Base-by-base conservation (phyloP, 2,888 invertebrate species). In the Gordius sp. region DNA sequence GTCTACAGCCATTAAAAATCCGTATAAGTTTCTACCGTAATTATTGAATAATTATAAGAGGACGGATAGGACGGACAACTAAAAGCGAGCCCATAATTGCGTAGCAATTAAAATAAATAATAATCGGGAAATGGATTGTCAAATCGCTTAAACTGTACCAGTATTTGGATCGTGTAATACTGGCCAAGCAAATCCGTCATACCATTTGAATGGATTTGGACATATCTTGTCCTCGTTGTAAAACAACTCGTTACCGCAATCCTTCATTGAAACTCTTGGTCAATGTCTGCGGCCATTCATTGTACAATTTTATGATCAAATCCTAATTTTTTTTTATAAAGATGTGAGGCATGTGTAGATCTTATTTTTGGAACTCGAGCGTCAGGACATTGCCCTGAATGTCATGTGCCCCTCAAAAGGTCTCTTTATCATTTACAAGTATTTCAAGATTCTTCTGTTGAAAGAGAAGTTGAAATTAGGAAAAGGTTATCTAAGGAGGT, bases 251-350 rank as follows among this genome's bases (percentile, higher is more conserved):
- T 72, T 91, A 89, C 68, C 77, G 89, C 69, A 93, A 93, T 73
- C 91, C 91, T 33, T 82, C 84, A 0, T 71, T 97, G 58, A 87
- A 87, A 68, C 76, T 97, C 74, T 81, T 93, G 83, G 91, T 93
- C 60, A 97, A 97, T 69, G 79, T 85, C 58, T 97, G 97, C 71
- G 93, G 93, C 28, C 97, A 97, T 73, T 82, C 86, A 41, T 73
- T 97, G 47, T 47, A 33, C 8, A 33, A 33, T n/a, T 33, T 33
- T 33, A 33, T 33, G n/a, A 13, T 33, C 39, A 13, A 13, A 13
- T 33, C 8, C n/a, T 33, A 13, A 33, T 33, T 33, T 33, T 33
- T 33, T 13, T 33, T 33, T 33, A 33, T n/a, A 47, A 18, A 47
- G 47, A 64, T 97, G 97, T 72, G 89, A 91, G 71, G 87, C 81